Conservation (phyloP, 2,113 vertebrate species). For the Machaerirhynchus nigripectus region DNA sequence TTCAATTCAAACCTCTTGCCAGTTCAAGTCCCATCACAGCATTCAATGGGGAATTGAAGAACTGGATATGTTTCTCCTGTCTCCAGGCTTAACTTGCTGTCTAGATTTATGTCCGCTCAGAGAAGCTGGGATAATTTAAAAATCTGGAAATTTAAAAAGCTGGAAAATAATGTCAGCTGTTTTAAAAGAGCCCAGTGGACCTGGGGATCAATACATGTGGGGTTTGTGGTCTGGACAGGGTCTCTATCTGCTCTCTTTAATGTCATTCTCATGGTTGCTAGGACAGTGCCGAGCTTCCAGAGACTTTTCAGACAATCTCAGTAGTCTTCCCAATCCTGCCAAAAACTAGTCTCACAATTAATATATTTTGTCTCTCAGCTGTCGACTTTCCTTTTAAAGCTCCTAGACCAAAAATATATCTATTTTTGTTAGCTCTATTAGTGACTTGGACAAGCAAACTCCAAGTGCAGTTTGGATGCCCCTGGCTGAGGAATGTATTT, state of each 20-base stretch:
- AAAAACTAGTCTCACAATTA: constrained; percentile 35
- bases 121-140: constrained; percentile 46
- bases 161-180: constrained; percentile 51
- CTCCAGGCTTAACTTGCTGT: constrained; percentile 50
- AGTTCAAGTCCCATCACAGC: constrained; percentile 22
- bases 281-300: background rate
- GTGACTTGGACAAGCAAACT: background rate
- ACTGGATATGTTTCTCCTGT: constrained; percentile 38
- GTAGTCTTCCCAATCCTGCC: constrained; percentile 31
- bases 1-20: constrained; percentile 22
- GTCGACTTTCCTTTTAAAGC: background rate
- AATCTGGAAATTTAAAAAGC: constrained; percentile 35
- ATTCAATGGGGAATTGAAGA: constrained; percentile 1
- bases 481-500: background rate
- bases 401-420: constrained; percentile 19
- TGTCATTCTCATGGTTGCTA: constrained; percentile 40
- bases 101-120: constrained; percentile 56
- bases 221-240: constrained; percentile 49
- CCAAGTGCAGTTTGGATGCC: background rate
- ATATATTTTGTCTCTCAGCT: constrained; percentile 42
- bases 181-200: constrained; percentile 39
- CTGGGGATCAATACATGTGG: background rate
- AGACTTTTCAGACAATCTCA: constrained; percentile 37
- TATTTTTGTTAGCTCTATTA: background rate
- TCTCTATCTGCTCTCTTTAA: constrained; percentile 26